Base-by-base conservation (phyloP, 2,113 vertebrate species). In the Periophthalmodon schlosseri region DNA sequence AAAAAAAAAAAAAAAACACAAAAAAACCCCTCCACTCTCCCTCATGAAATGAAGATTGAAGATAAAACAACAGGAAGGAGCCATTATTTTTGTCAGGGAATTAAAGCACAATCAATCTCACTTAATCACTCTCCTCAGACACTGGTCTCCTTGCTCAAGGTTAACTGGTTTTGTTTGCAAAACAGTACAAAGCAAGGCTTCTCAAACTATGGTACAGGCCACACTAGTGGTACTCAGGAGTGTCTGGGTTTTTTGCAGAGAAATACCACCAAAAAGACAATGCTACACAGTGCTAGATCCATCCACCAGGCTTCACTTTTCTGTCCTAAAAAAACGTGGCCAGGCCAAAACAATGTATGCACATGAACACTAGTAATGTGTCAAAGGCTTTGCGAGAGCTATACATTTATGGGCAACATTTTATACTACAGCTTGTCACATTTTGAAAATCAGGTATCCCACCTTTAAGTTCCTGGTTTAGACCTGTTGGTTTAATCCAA, bases 61-160 rank as follows among this genome's bases (percentile, higher is more conserved):
- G 89, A 92, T 92, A 86, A 90, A 91, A 89, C 89, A 91, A 91
- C 87, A 89, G 85, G 68, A 83, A 88, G 72, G 84, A 86, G 90
- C 79, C 85, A 86, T 89, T 90, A 90, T 91, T 88, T 91, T 91
- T 92, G 84, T 89, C 83, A 67, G 87, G 81, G 90, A 91, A 90
- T 92, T 91, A 89, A 91, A 91, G 82, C 61, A 74, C 84, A 83
- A 92, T 92, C 89, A 89, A 91, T 92, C 91, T 92, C 87, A 92
- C 87, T 92, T 91, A 91, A 92, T 92, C 88, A 84, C 86, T 80
- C 54, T 80, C 89, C 88, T 90, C 81, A 81, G 88, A 91, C 56
- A 68, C 86, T 74, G 61, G 57, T 24, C 79, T 76, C 46, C n/a
- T 79, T 54, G 78, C 85, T 91, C 89, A 92, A 92, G 90, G 91